Conservation (phyloP, 2,113 vertebrate species). For the Colossoma macropomum region DNA sequence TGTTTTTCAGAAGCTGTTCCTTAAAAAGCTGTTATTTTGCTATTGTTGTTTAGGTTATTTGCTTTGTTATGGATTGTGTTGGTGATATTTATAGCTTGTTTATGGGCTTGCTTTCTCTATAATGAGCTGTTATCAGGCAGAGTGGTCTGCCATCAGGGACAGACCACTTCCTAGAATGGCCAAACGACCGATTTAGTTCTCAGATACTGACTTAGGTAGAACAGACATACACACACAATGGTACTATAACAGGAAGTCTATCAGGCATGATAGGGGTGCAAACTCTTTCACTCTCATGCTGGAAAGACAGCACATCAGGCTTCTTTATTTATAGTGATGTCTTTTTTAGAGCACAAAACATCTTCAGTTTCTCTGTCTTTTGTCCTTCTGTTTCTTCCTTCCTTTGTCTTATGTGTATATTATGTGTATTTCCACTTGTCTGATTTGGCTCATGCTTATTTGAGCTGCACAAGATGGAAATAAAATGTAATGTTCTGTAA, state of each 20-base stretch:
- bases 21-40: not conserved
- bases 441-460: not conserved
- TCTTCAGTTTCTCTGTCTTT: not conserved
- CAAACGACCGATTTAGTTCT: not conserved
- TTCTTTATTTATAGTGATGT: not conserved
- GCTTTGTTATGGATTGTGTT: not conserved
- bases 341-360: not conserved
- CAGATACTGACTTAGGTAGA: constrained; percentile 7
- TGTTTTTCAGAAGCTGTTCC: not conserved
- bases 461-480: too few relatives aligned
- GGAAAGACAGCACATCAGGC: not conserved
- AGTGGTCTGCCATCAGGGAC: not conserved
- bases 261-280: not conserved
- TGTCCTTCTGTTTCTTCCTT: not conserved
- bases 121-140: constrained; percentile 28
- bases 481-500: too few relatives aligned
- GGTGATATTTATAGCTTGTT: not conserved
- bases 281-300: constrained; percentile 10
- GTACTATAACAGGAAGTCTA: constrained; percentile 20
- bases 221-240: not conserved
- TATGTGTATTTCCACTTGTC: not conserved
- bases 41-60: not conserved
- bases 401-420: too few relatives aligned
- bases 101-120: constrained; percentile 11
- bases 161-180: not conserved